Conservation (phyloP, 2,888 invertebrate species). For the Periphyllus acericola region DNA sequence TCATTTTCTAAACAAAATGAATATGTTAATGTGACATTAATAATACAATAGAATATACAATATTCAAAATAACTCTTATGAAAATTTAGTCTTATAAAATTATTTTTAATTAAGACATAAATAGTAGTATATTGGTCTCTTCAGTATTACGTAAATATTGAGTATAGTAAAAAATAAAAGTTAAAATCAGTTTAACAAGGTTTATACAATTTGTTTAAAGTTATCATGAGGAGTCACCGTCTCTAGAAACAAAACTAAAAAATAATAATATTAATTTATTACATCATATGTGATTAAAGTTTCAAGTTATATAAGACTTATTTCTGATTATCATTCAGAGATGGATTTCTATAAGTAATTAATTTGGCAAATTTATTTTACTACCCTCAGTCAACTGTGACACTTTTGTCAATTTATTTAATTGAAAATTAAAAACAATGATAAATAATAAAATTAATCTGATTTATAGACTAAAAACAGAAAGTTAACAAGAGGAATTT, state of each 20-base stretch:
- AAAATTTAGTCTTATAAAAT: constrained; percentile 6
- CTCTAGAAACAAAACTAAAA: constrained; percentile 60
- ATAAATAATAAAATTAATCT: background rate
- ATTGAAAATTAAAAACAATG: no score
- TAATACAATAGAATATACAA: constrained; percentile 12
- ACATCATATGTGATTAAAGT: no score
- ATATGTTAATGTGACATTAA: background rate
- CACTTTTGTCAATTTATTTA: no score
- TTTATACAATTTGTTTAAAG: background rate
- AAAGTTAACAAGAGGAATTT: no score
- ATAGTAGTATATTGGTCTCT: constrained; percentile 47
- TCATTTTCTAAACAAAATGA: background rate
- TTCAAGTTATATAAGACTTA: no score
- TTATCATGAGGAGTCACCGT: constrained; percentile 48
- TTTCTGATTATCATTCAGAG: no score
- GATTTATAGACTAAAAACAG: background rate
- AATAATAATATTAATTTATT: constrained; percentile 1
- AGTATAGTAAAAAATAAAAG: constrained; percentile 17
- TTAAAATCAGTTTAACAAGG: constrained; percentile 24
- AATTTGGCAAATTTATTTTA: no score
- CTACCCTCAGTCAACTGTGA: no score
- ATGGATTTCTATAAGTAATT: no score
- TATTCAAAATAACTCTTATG: constrained; percentile 16
- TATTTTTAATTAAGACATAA: background rate
- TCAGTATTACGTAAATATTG: constrained; percentile 4